Base-by-base conservation (phyloP, 2,113 vertebrate species). In the Rhodinocichla rosea region DNA sequence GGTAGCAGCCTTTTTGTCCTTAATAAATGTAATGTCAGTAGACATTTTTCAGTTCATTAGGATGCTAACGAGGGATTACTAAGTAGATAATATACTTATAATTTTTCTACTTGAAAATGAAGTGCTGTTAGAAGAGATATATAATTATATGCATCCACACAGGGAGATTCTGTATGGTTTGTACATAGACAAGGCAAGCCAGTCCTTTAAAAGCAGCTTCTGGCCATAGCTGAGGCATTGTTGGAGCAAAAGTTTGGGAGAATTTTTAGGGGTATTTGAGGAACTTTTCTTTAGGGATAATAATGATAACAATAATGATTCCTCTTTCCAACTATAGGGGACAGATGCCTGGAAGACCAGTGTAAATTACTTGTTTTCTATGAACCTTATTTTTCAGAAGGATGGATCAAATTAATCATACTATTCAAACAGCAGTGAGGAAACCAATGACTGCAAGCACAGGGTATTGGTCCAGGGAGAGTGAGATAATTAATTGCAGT, bases 401-500 rank as follows among this genome's bases (percentile, higher is more conserved):
- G 55, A 63, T 81, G 47, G 23, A 67, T 93, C 21, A 80, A 94
- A 92, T 95, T 65, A 86, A 83, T 95, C 55, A 67, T 67, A 24
- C 67, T 62, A 70, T 74, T 83, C 28, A 93, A 93, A 93, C 22
- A 91, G 69, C 1, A 0, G 47, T 1, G 1, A 83, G 64, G 47
- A 92, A 92, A 86, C 16, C 6, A 16, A 9, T n/a, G 33, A 55
- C 89, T 78, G 35, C 73, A 83, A 90, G 80, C 59, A 78, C 15
- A 52, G 83, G 55, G 71, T 87, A 81, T 55, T 70, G 47, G 71
- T 86, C 88, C 76, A 74, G 42, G 60, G 73, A 93, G 76, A 94
- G 52, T 59, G 39, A 81, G 76, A 77, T 77, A 90, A 95, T 83
- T 83, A 90, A 96, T 59, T 70, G 64, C 80, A 60, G 60, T 89